Conservation (phyloP, 2,888 invertebrate genomes). For the Ectropis crepuscularia region DNA sequence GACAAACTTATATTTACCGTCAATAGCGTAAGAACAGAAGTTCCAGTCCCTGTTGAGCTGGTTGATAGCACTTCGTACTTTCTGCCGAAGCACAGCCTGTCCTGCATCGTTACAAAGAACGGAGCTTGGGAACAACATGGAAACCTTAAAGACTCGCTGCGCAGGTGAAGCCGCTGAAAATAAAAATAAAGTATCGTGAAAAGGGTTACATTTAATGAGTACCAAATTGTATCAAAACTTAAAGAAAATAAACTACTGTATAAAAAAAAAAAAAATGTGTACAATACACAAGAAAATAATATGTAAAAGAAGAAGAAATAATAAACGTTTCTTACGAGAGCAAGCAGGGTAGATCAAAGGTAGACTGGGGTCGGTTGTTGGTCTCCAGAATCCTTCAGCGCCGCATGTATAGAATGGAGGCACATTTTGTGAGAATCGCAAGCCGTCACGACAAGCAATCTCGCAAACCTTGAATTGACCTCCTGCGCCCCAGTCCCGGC, state of each 20-base stretch:
- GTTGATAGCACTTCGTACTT: slow-evolving; percentile 94
- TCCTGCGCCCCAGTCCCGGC: slow-evolving; percentile 98
- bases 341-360: slow-evolving; percentile 96
- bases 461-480: slow-evolving; percentile 98
- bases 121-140: slow-evolving; percentile 98
- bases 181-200: not conserved
- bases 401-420: slow-evolving; percentile 99
- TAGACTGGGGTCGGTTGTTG: slow-evolving; percentile 91
- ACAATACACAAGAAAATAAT: not conserved
- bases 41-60: slow-evolving; percentile 97
- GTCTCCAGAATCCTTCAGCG: slow-evolving; percentile 99
- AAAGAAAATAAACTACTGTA: too few species aligned
- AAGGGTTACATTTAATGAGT: too few species aligned
- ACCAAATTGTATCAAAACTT: too few species aligned
- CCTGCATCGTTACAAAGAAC: slow-evolving; percentile 98
- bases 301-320: not conserved
- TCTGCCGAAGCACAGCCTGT: slow-evolving; percentile 95
- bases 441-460: slow-evolving; percentile 93
- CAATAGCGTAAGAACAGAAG: slow-evolving; percentile 96
- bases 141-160: slow-evolving; percentile 96
- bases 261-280: not conserved
- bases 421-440: slow-evolving; percentile 96
- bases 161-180: slow-evolving; percentile 91
- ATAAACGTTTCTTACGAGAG: slow-evolving; percentile 87
- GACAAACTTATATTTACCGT: slow-evolving; percentile 83